phyloP scores from a whole-genome alignment of 2,113 vertebrate species.

The Corvus cornix region DNA sequence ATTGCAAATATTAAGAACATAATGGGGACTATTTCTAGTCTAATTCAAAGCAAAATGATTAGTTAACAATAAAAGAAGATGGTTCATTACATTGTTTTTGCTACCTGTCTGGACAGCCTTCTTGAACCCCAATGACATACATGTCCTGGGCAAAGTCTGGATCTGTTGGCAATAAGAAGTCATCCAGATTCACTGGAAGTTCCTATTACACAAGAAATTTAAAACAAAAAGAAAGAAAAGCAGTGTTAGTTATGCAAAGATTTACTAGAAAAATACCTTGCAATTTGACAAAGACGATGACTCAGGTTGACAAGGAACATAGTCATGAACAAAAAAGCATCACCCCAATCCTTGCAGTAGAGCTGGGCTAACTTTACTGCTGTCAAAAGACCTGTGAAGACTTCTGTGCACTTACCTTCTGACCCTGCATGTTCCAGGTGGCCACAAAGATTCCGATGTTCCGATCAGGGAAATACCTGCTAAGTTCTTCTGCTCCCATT shows the following conservation, averaged over 20 bases:
- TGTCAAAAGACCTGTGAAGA: neutral
- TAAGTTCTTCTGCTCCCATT: slow-evolving; percentile 91
- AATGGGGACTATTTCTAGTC: neutral
- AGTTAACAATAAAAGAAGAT: neutral
- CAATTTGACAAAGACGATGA: neutral
- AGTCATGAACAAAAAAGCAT: neutral
- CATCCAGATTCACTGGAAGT: slow-evolving; percentile 86
- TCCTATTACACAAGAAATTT: slow-evolving; percentile 68
- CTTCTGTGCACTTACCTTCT: slow-evolving; percentile 77
- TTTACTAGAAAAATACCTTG: neutral
- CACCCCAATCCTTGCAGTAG: neutral
- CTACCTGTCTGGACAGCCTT: slow-evolving; percentile 95
- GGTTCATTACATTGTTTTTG: slow-evolving; percentile 38
- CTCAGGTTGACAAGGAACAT: neutral
- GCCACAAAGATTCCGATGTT: slow-evolving; percentile 85
- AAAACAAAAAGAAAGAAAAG: neutral
- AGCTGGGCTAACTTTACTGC: neutral
- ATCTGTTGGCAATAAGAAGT: slow-evolving; percentile 90
- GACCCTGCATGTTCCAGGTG: slow-evolving; percentile 99
- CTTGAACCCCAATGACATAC: slow-evolving; percentile 93
- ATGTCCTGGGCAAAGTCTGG: slow-evolving; percentile 93
- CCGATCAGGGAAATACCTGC: slow-evolving; percentile 90
- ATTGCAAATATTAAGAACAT: neutral
- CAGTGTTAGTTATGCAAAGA: neutral
- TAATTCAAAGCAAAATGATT: neutral